Evolutionary conservation across 2,113 vertebrate genomes (phyloP), one percentile per base, ranked within the genome.

Genomic region (Corynorhinus townsendii): DNA sequence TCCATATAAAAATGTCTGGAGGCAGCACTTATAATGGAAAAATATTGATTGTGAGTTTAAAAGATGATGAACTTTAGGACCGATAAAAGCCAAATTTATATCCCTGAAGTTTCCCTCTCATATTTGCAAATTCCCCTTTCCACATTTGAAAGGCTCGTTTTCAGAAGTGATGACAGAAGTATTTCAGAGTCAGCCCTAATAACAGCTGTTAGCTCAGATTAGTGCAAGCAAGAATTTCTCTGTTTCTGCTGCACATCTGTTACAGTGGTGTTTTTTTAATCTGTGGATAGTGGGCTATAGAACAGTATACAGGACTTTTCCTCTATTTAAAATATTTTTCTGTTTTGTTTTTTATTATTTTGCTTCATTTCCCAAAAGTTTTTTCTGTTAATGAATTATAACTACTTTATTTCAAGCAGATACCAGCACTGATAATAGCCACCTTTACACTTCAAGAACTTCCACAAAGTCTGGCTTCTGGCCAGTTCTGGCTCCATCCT

Each of bases 141-240:
- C 49, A 22, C 47, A n/a, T 86, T 83, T 90, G 82, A 96, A 96
- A 90, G 93, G 93, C 92, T 94, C n/a, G 10, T 92, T 95, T 93
- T 90, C 38, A 38, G 47, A 97, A 80, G 47, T 62, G 90, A 82
- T 93, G 90, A 93, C 84, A 91, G 89, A 95, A 95, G 76, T 92
- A 75, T 96, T 82, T 95, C 62, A 86, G 93, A 91, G 81, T 95
- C 97, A 96, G 95, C 88, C 93, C 54, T 93, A 93, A 66, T 88
- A 91, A 82, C 90, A 96, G 95, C 85, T 96, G 95, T 93, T 92
- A 76, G 95, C 88, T 95, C 88, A 93, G 96, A 96, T 97, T 93
- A 96, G 90, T 14, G 0, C 92, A 92, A 94, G 86, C 52, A 92
- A 90, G 93, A 94, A 59, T 83, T 91, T 95, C 66, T 84, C 54